Conservation (phyloP, 2,888 invertebrate genomes). For the Stomorhina lunata region DNA sequence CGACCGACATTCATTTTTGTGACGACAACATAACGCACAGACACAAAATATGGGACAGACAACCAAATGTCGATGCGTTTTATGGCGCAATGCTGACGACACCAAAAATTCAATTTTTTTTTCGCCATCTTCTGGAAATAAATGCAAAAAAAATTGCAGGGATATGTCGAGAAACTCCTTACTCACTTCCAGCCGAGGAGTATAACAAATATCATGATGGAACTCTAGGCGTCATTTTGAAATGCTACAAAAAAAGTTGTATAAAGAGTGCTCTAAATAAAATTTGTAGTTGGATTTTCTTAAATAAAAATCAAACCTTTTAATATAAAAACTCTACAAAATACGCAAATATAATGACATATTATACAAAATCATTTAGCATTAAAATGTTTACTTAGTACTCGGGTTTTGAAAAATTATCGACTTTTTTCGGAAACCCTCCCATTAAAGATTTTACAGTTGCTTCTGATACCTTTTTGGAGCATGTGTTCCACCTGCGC, state of each 20-base stretch:
- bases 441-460: too few species aligned
- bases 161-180: constrained; percentile 60
- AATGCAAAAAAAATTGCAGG: constrained; percentile 62
- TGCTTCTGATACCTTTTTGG: too few species aligned
- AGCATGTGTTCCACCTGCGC: too few species aligned
- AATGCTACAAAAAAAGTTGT: constrained; percentile 32
- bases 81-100: constrained; percentile 65
- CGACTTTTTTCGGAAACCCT: too few species aligned
- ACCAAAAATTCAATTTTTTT: constrained; percentile 51
- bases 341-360: too few species aligned
- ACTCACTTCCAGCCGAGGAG: neutral
- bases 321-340: too few species aligned
- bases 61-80: constrained; percentile 63
- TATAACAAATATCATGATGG: constrained; percentile 70
- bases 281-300: too few species aligned
- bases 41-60: constrained; percentile 55
- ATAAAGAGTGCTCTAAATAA: too few species aligned
- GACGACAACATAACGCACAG: constrained; percentile 65
- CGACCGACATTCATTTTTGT: constrained; percentile 48
- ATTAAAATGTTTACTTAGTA: too few species aligned
- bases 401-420: too few species aligned
- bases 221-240: constrained; percentile 70
- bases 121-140: constrained; percentile 17
- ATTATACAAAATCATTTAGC: too few species aligned
- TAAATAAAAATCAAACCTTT: too few species aligned